A percentile compares a stretch with the other conserved stretches of the same genome.
phyloP scores from a whole-genome alignment of 2,797 vertebrate species.

The Sebastes oblongus region DNA sequence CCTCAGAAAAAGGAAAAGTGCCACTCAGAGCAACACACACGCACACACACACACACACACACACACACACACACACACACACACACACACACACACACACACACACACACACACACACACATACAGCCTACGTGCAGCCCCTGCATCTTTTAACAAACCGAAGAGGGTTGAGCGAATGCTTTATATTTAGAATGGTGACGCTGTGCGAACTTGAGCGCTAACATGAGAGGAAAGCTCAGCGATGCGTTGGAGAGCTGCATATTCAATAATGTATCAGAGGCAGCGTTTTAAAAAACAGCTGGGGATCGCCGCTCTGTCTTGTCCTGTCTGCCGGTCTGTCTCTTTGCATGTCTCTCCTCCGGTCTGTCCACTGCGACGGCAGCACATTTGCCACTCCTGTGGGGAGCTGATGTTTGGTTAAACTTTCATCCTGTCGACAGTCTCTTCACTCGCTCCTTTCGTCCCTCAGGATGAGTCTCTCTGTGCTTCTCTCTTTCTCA shows the following conservation, averaged over 20 bases:
- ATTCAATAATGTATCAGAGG: conserved; percentile 81
- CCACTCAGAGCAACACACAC: conserved; percentile 34
- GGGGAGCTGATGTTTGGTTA: conserved; percentile 62
- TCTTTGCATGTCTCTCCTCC: conserved; percentile 58
- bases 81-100: conserved; percentile 3
- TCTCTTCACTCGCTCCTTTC: conserved; percentile 31
- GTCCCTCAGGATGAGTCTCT: conserved; percentile 41
- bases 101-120: background rate
- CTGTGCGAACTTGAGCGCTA: conserved; percentile 66
- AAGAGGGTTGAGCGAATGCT: conserved; percentile 67
- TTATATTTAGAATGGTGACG: conserved; percentile 80
- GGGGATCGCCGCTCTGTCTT: conserved; percentile 68
- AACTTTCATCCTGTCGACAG: conserved; percentile 71
- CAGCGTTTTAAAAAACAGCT: conserved; percentile 74
- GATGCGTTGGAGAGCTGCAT: conserved; percentile 71
- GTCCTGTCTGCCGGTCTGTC: conserved; percentile 66
- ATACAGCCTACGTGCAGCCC: conserved; percentile 48
- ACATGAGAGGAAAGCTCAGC: conserved; percentile 78
- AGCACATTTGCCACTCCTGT: conserved; percentile 58
- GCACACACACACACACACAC: background rate
- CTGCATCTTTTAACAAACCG: conserved; percentile 73
- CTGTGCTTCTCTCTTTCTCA: conserved; percentile 18
- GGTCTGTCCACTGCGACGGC: conserved; percentile 45
- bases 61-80: conserved; percentile 6
- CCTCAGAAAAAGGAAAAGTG: conserved; percentile 55